Evolutionary conservation across 2,113 vertebrate species (phyloP).

Genomic region (Charadrius vociferus): DNA sequence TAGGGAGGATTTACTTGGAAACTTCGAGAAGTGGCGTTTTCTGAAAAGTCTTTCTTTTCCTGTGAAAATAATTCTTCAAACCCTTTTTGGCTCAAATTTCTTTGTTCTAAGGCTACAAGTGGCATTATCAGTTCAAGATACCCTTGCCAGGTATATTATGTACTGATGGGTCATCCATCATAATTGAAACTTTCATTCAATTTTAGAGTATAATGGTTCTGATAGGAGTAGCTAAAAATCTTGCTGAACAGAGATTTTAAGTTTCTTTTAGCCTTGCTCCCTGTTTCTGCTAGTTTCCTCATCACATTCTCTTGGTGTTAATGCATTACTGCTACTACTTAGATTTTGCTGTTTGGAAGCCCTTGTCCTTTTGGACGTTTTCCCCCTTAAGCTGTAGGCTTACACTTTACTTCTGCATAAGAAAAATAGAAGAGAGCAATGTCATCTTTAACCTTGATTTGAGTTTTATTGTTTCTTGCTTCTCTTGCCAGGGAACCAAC

Average conservation of each 20-base stretch:
- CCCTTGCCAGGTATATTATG: not conserved
- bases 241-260: not conserved
- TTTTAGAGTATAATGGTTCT: not conserved
- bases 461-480: not conserved
- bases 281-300: not conserved
- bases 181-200: not conserved
- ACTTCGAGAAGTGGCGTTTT: not conserved
- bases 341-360: not conserved
- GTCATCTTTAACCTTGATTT: not conserved
- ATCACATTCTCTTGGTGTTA: not conserved
- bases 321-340: not conserved
- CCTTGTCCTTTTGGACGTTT: not conserved
- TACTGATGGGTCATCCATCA: not conserved
- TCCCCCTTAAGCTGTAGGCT: not conserved
- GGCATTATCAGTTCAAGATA: not conserved
- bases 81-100: not conserved
- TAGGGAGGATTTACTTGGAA: not conserved
- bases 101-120: not conserved
- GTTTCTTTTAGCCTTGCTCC: not conserved
- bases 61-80: not conserved
- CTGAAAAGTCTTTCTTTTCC: not conserved
- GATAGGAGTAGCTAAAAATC: not conserved
- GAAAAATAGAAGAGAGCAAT: not conserved
- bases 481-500: not conserved
- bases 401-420: not conserved